Percentiles rank a stretch among this genome's conserved stretches.
Evolutionary conservation across 2,113 vertebrate genomes (phyloP).

Genomic region (Triplophysa siluroides): DNA sequence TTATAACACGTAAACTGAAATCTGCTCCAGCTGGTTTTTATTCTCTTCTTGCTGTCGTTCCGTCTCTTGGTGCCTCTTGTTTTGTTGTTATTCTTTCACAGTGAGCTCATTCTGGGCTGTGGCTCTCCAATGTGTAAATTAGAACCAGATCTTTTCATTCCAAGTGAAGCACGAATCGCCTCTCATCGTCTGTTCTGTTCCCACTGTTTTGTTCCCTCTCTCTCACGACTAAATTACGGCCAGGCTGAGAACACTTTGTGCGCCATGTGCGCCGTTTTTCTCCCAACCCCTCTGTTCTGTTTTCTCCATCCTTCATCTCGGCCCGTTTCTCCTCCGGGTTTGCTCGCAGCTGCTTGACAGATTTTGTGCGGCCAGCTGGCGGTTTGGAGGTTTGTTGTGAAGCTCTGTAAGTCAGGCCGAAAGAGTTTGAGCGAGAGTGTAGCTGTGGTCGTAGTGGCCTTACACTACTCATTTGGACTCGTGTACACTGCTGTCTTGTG

Average conservation of each 20-base stretch:
- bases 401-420: constrained; percentile 28
- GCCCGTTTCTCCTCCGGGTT: constrained; percentile 58
- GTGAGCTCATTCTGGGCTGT: constrained; percentile 53
- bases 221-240: background rate
- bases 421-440: background rate
- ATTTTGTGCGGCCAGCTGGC: constrained; percentile 62
- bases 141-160: constrained; percentile 43
- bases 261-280: background rate
- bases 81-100: constrained; percentile 47
- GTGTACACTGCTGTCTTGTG: background rate
- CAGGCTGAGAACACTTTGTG: constrained; percentile 2
- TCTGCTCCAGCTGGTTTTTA: background rate
- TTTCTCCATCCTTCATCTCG: constrained; percentile 50
- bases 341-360: constrained; percentile 71
- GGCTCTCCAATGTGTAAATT: constrained; percentile 51
- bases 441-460: constrained; percentile 7
- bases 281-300: background rate
- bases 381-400: constrained; percentile 72
- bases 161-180: constrained; percentile 2
- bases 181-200: constrained; percentile 13
- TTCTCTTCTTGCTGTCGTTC: constrained; percentile 55
- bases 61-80: constrained; percentile 14
- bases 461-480: constrained; percentile 16
- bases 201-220: constrained; percentile 8
- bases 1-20: constrained; percentile 23